Base-by-base conservation (phyloP, 1,140 invertebrate species). In the Drosophila busckii region DNA sequence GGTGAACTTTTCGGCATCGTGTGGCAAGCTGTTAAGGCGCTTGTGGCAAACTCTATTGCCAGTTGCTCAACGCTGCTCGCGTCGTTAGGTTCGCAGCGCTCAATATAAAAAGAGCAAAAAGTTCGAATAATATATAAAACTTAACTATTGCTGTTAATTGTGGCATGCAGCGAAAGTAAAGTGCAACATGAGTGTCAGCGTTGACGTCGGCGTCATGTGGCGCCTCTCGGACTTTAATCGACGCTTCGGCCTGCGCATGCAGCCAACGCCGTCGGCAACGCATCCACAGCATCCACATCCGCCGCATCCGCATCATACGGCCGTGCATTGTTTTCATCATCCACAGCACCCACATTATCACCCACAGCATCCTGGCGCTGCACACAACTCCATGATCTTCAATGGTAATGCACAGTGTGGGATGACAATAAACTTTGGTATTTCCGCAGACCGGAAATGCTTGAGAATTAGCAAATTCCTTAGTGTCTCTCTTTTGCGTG, bases 301-400 rank as follows among this genome's bases (percentile, higher is more conserved):
- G n/a, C n/a, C n/a, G 19, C 70, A 60, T 42, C n/a, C n/a, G n/a
- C 62, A 58, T 38, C 56, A 56, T 28, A 16, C 45, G 10, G 63
- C 42, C 15, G 69, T 85, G 53, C 78, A 65, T 13, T 73, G 76
- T 6, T 80, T 87, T 52, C 73, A 86, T 25, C 71, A 85, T 26
- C 70, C 65, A 1, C 82, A 75, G 23, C 68, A 80, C 17, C 73
- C 64, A 6, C 60, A 67, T 29, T 68, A 80, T 44, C 37, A 7
- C 25, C 37, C 7, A 12, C 45, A 66, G 22, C 61, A 70, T 19
- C 34, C 45, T 31, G 34, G 60, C 10, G 40, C 16, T 8, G 32
- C 48, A 8, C 67, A 88, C 26, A 66, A 76, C 9, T 84, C 82
- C 40, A 88, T 89, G 87, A 87, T 89, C 49, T 89, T 89, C 56